These are phyloP conservation scores for Druceiella hillmani DNA, from an alignment of 2,888 invertebrate genomes.

Conservation along the genomic window DNA sequence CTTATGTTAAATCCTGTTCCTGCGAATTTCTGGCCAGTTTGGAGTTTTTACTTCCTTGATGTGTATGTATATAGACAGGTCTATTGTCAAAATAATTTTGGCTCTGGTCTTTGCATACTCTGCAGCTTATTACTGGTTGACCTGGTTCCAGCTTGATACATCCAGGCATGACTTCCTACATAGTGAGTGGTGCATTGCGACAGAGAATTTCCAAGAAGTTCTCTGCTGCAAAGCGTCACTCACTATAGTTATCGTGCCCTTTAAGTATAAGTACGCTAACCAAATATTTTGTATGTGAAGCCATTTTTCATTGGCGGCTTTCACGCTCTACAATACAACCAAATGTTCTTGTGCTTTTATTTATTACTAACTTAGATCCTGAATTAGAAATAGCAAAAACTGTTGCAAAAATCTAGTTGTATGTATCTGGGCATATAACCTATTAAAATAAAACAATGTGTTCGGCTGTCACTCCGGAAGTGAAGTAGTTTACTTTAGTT, in stretches of 20 bases:
- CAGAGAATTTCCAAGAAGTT: too few relatives aligned
- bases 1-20: conserved; percentile 27
- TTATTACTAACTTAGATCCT: too few relatives aligned
- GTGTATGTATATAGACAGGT: conserved; percentile 19
- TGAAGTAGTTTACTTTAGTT: too few relatives aligned
- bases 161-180: conserved; percentile 17
- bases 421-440: too few relatives aligned
- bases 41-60: conserved; percentile 22
- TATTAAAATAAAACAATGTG: too few relatives aligned
- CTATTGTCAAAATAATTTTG: conserved; percentile 25
- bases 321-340: too few relatives aligned
- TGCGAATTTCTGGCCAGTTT: conserved; percentile 23
- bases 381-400: too few relatives aligned
- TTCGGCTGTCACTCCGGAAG: too few relatives aligned
- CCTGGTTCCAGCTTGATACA: conserved; percentile 11
- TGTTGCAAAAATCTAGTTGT: too few relatives aligned
- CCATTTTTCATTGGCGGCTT: too few relatives aligned
- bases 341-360: too few relatives aligned
- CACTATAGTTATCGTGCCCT: conserved; percentile 21
- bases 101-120: conserved; percentile 24
- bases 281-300: conserved; percentile 11
- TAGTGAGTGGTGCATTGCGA: too few relatives aligned
- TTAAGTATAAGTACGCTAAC: conserved; percentile 20
- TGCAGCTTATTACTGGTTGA: conserved; percentile 6
- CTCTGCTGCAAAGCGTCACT: conserved; percentile 22